These are phyloP conservation scores for Tachystola acroxantha DNA, from an alignment of 2,888 invertebrate species.

Conservation along the genomic window DNA sequence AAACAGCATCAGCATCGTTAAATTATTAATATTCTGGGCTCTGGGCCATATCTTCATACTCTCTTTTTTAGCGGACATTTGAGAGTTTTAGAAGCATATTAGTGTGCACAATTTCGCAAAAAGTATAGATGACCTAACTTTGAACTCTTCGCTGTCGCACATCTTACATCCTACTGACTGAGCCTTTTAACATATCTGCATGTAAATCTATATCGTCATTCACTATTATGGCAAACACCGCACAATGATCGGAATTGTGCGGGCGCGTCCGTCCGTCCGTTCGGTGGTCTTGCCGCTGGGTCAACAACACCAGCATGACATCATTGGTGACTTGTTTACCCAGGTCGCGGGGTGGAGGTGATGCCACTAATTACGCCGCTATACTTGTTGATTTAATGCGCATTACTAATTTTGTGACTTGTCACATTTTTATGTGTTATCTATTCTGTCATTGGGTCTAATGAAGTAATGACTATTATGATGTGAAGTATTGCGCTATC, in stretches of 20 bases:
- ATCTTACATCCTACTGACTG: too few species aligned
- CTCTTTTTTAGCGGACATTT: too few species aligned
- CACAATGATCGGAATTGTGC: conserved; percentile 11
- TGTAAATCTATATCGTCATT: neutral
- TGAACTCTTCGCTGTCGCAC: too few species aligned
- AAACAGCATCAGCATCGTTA: too few species aligned
- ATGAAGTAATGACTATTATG: too few species aligned
- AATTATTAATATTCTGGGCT: too few species aligned
- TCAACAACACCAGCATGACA: conserved; percentile 70
- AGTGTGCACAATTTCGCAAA: too few species aligned
- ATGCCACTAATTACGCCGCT: conserved; percentile 47
- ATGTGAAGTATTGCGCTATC: too few species aligned
- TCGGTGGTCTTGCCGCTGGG: conserved; percentile 38
- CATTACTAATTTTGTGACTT: conserved; percentile 21
- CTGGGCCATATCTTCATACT: too few species aligned
- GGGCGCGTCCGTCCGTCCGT: conserved; percentile 12
- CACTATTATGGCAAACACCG: neutral
- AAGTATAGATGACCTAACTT: too few species aligned
- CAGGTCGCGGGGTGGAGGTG: conserved; percentile 55
- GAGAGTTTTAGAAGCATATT: too few species aligned
- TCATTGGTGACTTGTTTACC: conserved; percentile 60
- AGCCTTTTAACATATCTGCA: too few species aligned
- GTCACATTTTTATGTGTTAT: neutral
- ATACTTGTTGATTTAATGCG: conserved; percentile 42
- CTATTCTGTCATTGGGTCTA: neutral